phyloP scores from a whole-genome alignment of 1,140 invertebrate genomes.

The Diorhabda elongata region DNA sequence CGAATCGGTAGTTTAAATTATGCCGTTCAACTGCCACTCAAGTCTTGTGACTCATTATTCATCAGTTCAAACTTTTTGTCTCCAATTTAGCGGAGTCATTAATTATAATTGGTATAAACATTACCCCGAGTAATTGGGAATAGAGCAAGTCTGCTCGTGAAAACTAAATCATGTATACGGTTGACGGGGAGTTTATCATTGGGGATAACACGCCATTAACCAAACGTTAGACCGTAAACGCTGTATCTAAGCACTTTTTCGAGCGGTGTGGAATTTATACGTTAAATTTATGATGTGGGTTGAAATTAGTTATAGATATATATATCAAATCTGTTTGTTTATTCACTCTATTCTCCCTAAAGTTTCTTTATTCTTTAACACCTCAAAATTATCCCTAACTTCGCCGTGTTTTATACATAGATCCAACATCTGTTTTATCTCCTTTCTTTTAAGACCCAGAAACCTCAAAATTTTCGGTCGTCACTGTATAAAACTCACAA shows the following conservation, averaged over 20 bases:
- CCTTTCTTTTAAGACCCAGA: too few species aligned
- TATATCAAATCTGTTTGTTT: too few species aligned
- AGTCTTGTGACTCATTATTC: constrained; percentile 9
- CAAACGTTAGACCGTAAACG: constrained; percentile 28
- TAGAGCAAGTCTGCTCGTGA: constrained; percentile 25
- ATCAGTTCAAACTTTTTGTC: constrained; percentile 14
- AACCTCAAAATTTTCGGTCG: too few species aligned
- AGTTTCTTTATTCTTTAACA: too few species aligned
- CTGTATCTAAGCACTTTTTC: constrained; percentile 29
- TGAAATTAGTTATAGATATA: too few species aligned
- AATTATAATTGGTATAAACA: constrained; percentile 30
- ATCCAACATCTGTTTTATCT: too few species aligned
- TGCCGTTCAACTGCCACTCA: constrained; percentile 12
- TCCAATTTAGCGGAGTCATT: constrained; percentile 22
- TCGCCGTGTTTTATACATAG: too few species aligned
- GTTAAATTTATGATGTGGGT: constrained; percentile 14
- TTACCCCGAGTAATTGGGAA: constrained; percentile 28
- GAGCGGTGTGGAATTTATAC: constrained; percentile 25
- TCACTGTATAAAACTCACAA: too few species aligned
- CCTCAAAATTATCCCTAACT: too few species aligned
- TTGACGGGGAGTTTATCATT: constrained; percentile 26
- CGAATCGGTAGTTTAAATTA: constrained; percentile 3
- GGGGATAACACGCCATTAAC: constrained; percentile 32
- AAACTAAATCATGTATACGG: constrained; percentile 29
- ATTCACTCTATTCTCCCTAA: too few species aligned